These are phyloP conservation scores for Electrona antarctica DNA, from an alignment of 2,113 vertebrate genomes.

Conservation along the genomic window DNA sequence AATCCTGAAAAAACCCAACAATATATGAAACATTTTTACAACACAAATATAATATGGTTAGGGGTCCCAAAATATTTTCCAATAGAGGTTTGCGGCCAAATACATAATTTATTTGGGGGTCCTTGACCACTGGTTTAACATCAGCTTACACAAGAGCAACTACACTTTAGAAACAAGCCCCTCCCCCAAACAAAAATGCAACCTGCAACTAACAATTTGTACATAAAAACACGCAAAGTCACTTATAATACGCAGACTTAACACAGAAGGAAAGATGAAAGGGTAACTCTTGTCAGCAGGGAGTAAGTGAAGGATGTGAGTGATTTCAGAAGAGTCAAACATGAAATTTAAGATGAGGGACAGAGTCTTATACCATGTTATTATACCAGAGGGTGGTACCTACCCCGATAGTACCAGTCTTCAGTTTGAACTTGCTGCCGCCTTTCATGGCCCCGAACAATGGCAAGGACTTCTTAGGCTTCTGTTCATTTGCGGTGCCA, in stretches of 20 bases:
- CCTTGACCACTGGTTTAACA: too few species aligned
- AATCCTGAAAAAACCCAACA: too few species aligned
- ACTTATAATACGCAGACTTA: not conserved
- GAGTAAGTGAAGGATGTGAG: not conserved
- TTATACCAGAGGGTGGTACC: constrained; percentile 49
- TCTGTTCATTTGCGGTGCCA: constrained; percentile 69
- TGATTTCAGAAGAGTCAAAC: not conserved
- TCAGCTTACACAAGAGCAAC: too few species aligned
- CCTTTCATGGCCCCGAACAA: constrained; percentile 98
- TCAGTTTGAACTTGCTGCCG: constrained; percentile 94
- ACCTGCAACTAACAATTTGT: not conserved
- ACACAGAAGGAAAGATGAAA: not conserved
- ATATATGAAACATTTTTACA: too few species aligned
- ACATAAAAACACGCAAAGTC: not conserved
- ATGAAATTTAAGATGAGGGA: not conserved
- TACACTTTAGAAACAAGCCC: too few species aligned
- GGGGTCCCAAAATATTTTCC: not conserved
- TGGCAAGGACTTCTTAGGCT: constrained; percentile 87
- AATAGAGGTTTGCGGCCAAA: too few species aligned
- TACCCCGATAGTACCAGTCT: constrained; percentile 95
- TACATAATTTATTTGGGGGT: too few species aligned
- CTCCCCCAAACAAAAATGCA: not conserved
- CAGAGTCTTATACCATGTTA: too few species aligned
- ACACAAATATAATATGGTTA: not conserved
- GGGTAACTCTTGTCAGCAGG: not conserved